Conservation (phyloP, 1,140 invertebrate genomes). For the Drosophila pallidifrons region DNA sequence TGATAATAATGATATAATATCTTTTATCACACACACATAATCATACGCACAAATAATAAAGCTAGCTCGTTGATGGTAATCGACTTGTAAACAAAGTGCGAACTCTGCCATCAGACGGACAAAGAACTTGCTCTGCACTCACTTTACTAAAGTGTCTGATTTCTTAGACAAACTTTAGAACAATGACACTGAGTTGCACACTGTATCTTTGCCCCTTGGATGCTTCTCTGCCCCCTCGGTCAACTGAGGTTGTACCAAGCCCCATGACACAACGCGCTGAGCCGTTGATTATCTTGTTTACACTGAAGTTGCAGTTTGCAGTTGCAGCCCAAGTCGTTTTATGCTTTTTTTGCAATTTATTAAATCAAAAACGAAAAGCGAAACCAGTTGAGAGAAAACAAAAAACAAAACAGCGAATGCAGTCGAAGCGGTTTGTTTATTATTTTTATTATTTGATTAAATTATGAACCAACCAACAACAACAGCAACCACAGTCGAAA, state of each 20-base stretch:
- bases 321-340: slow-evolving; percentile 30
- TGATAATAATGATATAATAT: slow-evolving; percentile 25
- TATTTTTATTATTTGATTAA: slow-evolving; percentile 75
- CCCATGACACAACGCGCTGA: slow-evolving; percentile 31
- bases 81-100: slow-evolving; percentile 33
- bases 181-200: slow-evolving; percentile 58
- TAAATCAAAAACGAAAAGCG: slow-evolving; percentile 64
- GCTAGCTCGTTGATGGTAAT: slow-evolving; percentile 34
- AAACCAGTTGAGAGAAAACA: slow-evolving; percentile 61
- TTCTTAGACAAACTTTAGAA: slow-evolving; percentile 75
- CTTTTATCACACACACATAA: slow-evolving; percentile 19
- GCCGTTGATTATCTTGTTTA: slow-evolving; percentile 79
- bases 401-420: slow-evolving; percentile 47
- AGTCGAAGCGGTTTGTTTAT: slow-evolving; percentile 53
- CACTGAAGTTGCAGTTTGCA: slow-evolving; percentile 60
- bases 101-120: slow-evolving; percentile 3
- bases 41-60: slow-evolving; percentile 4
- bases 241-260: slow-evolving; percentile 5
- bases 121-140: slow-evolving; percentile 36
- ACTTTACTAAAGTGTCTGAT: slow-evolving; percentile 64
- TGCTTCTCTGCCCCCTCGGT: not conserved
- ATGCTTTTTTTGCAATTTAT: slow-evolving; percentile 61
- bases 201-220: not conserved
- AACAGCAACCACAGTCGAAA: slow-evolving; percentile 42
- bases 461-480: slow-evolving; percentile 55